Conservation (phyloP, 2,888 invertebrate species). For the Callinectes sapidus region DNA sequence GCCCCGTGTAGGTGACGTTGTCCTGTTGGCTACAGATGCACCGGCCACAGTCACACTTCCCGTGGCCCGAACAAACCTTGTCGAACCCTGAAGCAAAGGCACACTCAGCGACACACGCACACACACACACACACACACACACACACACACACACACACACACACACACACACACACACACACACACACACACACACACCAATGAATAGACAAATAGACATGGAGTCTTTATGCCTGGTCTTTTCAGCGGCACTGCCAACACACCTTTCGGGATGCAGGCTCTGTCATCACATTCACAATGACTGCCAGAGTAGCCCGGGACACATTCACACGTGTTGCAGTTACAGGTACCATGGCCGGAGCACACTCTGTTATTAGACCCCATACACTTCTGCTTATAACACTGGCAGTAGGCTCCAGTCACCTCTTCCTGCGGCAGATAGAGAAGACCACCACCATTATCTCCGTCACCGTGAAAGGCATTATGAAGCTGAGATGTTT, state of each 20-base stretch:
- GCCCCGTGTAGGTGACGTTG: slow-evolving; percentile 61
- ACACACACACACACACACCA: neutral
- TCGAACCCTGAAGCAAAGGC: slow-evolving; percentile 8
- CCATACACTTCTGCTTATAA: slow-evolving; percentile 17
- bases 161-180: neutral
- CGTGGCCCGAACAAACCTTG: slow-evolving; percentile 66
- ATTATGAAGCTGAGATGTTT: neutral
- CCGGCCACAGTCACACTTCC: slow-evolving; percentile 67
- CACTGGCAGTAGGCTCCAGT: neutral
- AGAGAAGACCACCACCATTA: neutral
- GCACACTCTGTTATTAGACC: neutral
- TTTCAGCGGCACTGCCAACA: neutral
- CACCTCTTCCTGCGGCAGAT: neutral
- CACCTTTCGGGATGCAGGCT: slow-evolving; percentile 39
- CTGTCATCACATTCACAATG: slow-evolving; percentile 46
- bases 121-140: neutral
- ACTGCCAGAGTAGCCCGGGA: slow-evolving; percentile 31
- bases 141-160: neutral
- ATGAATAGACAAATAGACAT: too few species aligned
- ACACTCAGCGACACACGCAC: neutral
- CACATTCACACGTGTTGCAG: slow-evolving; percentile 47
- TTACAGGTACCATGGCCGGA: slow-evolving; percentile 49
- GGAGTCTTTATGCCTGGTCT: too few species aligned
- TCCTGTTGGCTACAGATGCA: slow-evolving; percentile 52
- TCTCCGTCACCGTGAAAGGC: neutral